A percentile compares a stretch with the other conserved stretches of the same genome.
These are phyloP conservation scores for Babyrousa celebensis DNA, from an alignment of 2,797 vertebrate genomes.

Conservation along the genomic window DNA sequence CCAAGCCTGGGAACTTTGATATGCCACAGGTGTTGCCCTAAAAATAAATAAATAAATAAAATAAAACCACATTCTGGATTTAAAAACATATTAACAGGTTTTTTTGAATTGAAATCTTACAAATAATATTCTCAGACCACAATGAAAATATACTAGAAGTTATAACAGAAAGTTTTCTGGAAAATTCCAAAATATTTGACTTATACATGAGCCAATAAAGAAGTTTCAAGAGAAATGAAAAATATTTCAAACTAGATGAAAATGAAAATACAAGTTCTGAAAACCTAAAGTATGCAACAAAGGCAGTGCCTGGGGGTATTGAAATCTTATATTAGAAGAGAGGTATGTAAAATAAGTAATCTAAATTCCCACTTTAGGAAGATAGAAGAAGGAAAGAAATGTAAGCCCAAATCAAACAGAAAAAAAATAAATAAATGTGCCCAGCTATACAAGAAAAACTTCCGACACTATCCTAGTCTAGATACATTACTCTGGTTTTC, in stretches of 20 bases:
- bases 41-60: not conserved
- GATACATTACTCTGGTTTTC: not conserved
- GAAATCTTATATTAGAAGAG: not conserved
- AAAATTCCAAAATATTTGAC: constrained; percentile 29
- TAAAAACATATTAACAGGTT: not conserved
- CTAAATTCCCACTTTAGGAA: not conserved
- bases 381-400: not conserved
- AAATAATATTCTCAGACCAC: not conserved
- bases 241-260: not conserved
- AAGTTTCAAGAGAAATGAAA: not conserved
- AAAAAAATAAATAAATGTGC: not conserved
- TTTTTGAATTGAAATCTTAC: not conserved
- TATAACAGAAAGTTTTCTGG: not conserved
- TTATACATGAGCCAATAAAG: not conserved
- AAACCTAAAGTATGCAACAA: not conserved
- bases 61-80: not conserved
- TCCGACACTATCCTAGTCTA: not conserved
- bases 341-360: not conserved
- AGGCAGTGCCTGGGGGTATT: not conserved
- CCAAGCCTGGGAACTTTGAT: too few species aligned
- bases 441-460: not conserved
- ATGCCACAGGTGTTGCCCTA: too few species aligned
- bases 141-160: constrained; percentile 2
- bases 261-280: constrained; percentile 10
- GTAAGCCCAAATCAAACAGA: not conserved